These are phyloP conservation scores for Allophyes oxyacanthae DNA, from an alignment of 2,888 invertebrate species.

Conservation along the genomic window DNA sequence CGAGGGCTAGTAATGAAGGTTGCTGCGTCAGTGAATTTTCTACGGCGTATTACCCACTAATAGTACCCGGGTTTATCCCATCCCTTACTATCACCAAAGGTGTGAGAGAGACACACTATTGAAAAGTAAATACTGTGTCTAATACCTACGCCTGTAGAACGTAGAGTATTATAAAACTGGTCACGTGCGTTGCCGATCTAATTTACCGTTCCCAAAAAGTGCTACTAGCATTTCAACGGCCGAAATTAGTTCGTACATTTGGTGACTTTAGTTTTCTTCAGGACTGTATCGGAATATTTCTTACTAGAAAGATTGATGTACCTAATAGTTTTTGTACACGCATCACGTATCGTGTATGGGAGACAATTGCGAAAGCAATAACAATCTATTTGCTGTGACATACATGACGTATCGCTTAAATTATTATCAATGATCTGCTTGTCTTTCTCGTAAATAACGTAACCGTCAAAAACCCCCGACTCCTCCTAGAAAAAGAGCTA, in stretches of 20 bases:
- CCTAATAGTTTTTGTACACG: background rate
- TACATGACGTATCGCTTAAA: background rate
- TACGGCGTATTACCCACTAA: slow-evolving; percentile 58
- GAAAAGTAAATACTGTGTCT: slow-evolving; percentile 69
- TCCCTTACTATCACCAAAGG: slow-evolving; percentile 43
- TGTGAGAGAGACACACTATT: slow-evolving; percentile 47
- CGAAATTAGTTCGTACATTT: slow-evolving; percentile 73
- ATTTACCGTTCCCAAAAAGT: slow-evolving; percentile 81
- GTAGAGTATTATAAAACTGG: slow-evolving; percentile 72
- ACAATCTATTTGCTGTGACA: background rate
- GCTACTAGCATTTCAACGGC: slow-evolving; percentile 73
- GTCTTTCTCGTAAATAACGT: too few relatives aligned
- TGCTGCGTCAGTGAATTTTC: slow-evolving; percentile 67
- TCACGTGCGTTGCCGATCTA: slow-evolving; percentile 80
- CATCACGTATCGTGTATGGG: background rate
- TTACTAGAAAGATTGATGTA: slow-evolving; percentile 14
- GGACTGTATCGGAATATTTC: slow-evolving; percentile 27
- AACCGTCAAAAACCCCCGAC: too few relatives aligned
- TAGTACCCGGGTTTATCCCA: slow-evolving; percentile 44
- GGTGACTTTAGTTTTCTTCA: slow-evolving; percentile 52
- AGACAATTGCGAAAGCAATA: background rate
- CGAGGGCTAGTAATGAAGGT: slow-evolving; percentile 69
- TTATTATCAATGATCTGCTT: too few relatives aligned
- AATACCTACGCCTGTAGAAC: slow-evolving; percentile 62
- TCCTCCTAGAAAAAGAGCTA: too few relatives aligned